Conservation (phyloP, 2,888 invertebrate genomes). For the Blomia tropicalis region DNA sequence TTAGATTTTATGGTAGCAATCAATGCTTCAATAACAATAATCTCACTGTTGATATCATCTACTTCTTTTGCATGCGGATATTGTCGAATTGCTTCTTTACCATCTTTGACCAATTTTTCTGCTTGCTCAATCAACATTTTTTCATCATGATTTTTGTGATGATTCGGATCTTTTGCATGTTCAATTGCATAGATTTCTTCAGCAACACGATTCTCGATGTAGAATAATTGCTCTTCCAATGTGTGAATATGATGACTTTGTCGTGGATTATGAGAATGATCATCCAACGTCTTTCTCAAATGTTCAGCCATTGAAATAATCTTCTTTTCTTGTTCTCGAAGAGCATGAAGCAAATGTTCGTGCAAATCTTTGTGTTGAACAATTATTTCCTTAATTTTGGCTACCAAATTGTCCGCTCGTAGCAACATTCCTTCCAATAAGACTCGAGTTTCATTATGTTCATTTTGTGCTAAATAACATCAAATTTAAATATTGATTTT, state of each 20-base stretch:
- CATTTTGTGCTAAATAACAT: neutral
- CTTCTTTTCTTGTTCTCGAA: neutral
- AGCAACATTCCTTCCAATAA: neutral
- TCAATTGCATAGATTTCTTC: constrained; percentile 2
- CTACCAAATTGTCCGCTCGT: neutral
- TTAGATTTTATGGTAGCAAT: neutral
- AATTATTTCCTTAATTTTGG: neutral
- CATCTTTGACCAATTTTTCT: neutral
- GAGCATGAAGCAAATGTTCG: neutral
- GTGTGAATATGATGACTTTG: constrained; percentile 3
- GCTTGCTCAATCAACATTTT: neutral
- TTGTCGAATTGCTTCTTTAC: neutral
- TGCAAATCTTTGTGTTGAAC: neutral
- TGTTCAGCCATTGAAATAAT: neutral
- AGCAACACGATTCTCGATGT: neutral
- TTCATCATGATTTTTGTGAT: neutral
- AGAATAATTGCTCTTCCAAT: neutral
- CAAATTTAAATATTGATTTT: neutral
- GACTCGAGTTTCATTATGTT: neutral
- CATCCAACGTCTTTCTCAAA: neutral
- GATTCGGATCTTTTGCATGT: neutral
- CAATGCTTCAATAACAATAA: neutral
- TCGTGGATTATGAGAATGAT: neutral
- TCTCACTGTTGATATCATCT: neutral
- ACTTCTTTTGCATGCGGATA: neutral